These are phyloP conservation scores for Byasa hedistus DNA, from an alignment of 2,888 invertebrate species.

Conservation along the genomic window DNA sequence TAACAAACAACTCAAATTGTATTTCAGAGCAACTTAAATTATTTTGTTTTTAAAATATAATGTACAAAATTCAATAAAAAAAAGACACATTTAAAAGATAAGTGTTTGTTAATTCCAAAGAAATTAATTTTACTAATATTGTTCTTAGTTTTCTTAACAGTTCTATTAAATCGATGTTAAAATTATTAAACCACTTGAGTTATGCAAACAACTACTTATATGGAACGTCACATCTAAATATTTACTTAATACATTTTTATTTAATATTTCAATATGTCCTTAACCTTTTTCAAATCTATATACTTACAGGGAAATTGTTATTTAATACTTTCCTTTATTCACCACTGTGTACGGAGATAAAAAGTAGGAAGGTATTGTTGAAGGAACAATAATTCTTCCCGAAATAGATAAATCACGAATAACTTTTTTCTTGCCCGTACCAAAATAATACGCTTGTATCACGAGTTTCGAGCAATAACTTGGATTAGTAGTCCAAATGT, in stretches of 20 bases:
- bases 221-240: no score
- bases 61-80: no score
- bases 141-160: no score
- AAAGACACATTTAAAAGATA: no score
- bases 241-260: neutral
- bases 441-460: conserved; percentile 54
- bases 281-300: neutral
- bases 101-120: no score
- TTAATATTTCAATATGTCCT: neutral
- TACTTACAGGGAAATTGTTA: neutral
- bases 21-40: no score
- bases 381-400: conserved; percentile 44
- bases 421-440: conserved; percentile 48
- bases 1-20: no score
- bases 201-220: no score
- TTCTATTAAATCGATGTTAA: no score
- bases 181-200: no score
- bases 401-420: conserved; percentile 41
- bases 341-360: conserved; percentile 46
- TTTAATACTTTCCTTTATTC: conserved; percentile 52
- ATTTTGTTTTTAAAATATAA: no score
- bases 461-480: conserved; percentile 61
- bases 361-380: conserved; percentile 51
- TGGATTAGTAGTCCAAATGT: conserved; percentile 47
- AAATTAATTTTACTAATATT: no score